Percentiles rank a stretch among this genome's conserved stretches.
Conservation (phyloP, 2,113 vertebrate species). For the Aegotheles bennettii region DNA sequence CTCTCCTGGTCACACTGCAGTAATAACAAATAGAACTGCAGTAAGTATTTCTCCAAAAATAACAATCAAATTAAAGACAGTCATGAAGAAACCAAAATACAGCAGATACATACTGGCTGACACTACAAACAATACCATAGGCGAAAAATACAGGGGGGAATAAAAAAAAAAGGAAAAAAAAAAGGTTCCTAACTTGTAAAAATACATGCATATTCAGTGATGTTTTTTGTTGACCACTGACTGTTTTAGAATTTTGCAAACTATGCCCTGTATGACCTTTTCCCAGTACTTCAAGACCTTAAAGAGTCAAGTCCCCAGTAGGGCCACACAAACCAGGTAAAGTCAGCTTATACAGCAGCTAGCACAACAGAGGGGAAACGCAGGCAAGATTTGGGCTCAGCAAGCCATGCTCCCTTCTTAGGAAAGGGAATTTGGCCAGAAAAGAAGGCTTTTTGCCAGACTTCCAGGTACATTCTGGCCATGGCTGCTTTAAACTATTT, state of each 20-base stretch:
- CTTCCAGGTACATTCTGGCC: background rate
- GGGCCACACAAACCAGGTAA: background rate
- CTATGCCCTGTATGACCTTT: background rate
- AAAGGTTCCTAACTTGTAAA: background rate
- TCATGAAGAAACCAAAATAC: background rate
- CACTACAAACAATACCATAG: background rate
- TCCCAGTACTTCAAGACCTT: background rate
- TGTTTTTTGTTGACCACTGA: background rate
- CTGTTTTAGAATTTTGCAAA: background rate
- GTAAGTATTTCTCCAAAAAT: background rate
- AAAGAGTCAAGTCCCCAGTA: background rate
- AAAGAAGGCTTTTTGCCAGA: background rate
- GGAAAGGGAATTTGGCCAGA: background rate
- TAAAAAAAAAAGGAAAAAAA: too few species aligned
- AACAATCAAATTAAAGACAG: background rate
- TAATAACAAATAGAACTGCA: background rate
- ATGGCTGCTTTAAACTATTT: background rate
- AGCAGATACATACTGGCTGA: background rate
- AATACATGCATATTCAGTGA: background rate
- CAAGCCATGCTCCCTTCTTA: background rate
- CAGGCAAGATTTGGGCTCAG: background rate
- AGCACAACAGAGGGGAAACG: background rate
- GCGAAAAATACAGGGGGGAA: too few species aligned
- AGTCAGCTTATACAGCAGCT: rapidly evolving
- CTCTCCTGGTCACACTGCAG: background rate